Evolutionary conservation across 2,797 vertebrate genomes (phyloP).

Genomic region (Tympanoctomys barrerae): DNA sequence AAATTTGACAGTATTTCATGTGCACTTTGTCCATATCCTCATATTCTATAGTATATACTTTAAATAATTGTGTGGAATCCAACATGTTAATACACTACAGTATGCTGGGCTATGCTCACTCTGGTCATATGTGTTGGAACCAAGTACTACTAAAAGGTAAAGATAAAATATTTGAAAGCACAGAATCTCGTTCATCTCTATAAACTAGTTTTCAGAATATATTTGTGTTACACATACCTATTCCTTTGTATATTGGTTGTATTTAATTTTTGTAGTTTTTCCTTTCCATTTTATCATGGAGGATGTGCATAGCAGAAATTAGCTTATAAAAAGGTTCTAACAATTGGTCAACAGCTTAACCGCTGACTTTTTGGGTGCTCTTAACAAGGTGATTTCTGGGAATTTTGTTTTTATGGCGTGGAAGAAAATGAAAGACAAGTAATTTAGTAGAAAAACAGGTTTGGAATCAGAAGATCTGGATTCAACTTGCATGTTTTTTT

Average conservation of each 20-base stretch:
- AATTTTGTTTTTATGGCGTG: constrained; percentile 67
- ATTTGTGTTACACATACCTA: background rate
- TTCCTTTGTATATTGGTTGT: constrained; percentile 45
- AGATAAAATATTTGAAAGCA: constrained; percentile 57
- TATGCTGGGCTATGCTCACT: background rate
- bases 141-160: background rate
- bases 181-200: constrained; percentile 50
- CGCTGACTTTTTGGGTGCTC: background rate
- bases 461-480: constrained; percentile 66
- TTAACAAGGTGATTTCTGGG: constrained; percentile 59
- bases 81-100: constrained; percentile 6
- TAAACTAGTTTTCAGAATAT: constrained; percentile 38
- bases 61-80: constrained; percentile 17
- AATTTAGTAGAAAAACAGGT: constrained; percentile 66
- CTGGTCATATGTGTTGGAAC: constrained; percentile 32
- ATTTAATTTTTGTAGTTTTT: constrained; percentile 34
- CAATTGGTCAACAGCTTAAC: background rate
- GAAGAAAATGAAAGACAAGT: constrained; percentile 63
- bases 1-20: constrained; percentile 15
- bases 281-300: constrained; percentile 45
- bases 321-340: background rate
- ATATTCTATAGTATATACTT: constrained; percentile 10
- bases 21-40: background rate
- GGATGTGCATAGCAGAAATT: background rate
- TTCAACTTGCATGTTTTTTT: constrained; percentile 24